These are phyloP conservation scores for Drosophila sproati DNA, from an alignment of 1,140 invertebrate species.

Conservation along the genomic window DNA sequence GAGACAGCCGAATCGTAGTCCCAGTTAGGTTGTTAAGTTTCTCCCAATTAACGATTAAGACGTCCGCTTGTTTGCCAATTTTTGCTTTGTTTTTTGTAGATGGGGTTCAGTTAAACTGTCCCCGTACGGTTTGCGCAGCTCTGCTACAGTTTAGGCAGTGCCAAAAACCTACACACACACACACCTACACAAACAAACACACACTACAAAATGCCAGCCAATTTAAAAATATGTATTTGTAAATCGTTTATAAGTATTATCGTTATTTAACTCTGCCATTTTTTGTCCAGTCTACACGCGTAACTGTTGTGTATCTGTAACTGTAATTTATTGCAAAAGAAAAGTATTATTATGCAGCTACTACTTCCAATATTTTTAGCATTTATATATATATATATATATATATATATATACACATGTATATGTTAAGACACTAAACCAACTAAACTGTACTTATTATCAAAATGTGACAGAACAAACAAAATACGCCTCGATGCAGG, in stretches of 20 bases:
- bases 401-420: neutral
- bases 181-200: constrained; percentile 15
- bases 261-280: constrained; percentile 66
- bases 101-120: constrained; percentile 57
- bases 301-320: constrained; percentile 43
- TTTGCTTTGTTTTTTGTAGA: constrained; percentile 39
- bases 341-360: constrained; percentile 76
- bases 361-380: constrained; percentile 76
- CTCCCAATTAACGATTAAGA: constrained; percentile 33
- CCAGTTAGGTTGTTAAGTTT: constrained; percentile 63
- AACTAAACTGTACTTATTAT: constrained; percentile 66
- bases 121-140: constrained; percentile 4
- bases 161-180: constrained; percentile 8
- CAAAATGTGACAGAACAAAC: constrained; percentile 32
- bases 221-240: constrained; percentile 57
- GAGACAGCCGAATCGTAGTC: constrained; percentile 86
- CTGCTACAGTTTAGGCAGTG: constrained; percentile 15
- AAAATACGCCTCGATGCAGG: constrained; percentile 49
- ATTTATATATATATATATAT: constrained; percentile 41
- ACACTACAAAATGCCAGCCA: constrained; percentile 57
- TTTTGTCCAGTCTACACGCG: constrained; percentile 47
- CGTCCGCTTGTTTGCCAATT: constrained; percentile 80
- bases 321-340: constrained; percentile 72
- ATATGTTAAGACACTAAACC: constrained; percentile 53
- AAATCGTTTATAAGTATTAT: constrained; percentile 60